Conservation (phyloP, 1,140 invertebrate species). For the Streblospio benedicti region DNA sequence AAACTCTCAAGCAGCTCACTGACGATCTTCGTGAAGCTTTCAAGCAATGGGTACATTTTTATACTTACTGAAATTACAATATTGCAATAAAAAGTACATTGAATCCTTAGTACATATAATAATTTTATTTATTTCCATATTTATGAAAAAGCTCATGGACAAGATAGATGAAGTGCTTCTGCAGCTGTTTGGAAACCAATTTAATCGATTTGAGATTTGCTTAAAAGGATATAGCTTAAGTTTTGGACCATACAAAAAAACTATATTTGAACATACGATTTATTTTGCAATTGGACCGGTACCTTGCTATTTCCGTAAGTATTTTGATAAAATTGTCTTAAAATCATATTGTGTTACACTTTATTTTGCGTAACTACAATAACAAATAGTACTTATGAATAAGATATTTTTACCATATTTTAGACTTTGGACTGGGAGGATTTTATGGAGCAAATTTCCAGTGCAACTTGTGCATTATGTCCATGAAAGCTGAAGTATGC, state of each 20-base stretch:
- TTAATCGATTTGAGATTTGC: conserved; percentile 1
- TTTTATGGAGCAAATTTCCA: neutral
- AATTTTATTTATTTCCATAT: neutral
- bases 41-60: neutral
- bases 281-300: neutral
- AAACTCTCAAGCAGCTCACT: neutral
- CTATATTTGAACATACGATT: neutral
- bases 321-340: neutral
- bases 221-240: neutral
- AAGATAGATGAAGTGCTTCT: neutral
- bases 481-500: neutral
- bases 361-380: neutral
- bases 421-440: neutral
- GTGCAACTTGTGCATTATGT: neutral
- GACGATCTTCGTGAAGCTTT: neutral
- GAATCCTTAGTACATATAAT: neutral
- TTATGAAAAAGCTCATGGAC: neutral
- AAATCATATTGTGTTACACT: neutral
- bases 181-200: conserved; percentile 1
- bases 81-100: neutral
- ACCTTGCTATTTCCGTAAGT: neutral
- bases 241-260: neutral
- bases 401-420: neutral
- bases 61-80: neutral
- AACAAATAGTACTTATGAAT: neutral